Evolutionary conservation across 2,888 invertebrate genomes (phyloP), one percentile per base, ranked within the genome.

Genomic region (Papilio demoleus): DNA sequence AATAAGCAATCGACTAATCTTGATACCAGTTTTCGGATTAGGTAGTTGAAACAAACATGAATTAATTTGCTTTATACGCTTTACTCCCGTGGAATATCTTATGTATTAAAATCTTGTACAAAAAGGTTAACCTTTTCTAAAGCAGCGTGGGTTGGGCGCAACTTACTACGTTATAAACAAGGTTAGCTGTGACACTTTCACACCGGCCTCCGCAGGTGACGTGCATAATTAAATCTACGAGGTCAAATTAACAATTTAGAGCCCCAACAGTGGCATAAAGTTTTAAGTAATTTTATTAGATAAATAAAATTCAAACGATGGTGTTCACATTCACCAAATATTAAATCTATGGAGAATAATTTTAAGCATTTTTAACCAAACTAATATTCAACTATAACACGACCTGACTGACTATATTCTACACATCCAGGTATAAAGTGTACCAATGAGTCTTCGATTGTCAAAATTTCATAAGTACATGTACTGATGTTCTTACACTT

Each of bases 221-320:
- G 90, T 92, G 90, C 91, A 92, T 92, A 92, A 92, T 92, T 92
- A 91, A 92, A 91, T 92, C 88, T 88, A 84, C 82, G 88, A 88
- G 90, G 90, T 88, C 89, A 91, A 92, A 92, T 91, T 92, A 92
- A 69, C 77, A 77, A 77, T 77, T 91, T 89, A 87, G 86, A 85
- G 84, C 85, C 84, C 82, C 79, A 83, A 87, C 88, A 90, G 88
- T 86, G 87, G 88, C 83, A 85, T 86, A 87, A 88, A 89, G 90
- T 91, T 87, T 80, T 85, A 86, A 88, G 83, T 85, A 84, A 88
- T 88, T 88, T 89, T 88, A 89, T 88, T 85, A 86, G 84, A 81
- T 82, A 84, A 87, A 88, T 86, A 87, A 89, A 88, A 87, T 87
- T 87, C 84, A 85, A 84, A 88, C 85, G 86, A 86, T 86, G 86